Conservation (phyloP, 2,113 vertebrate species). For the Mastomys coucha region DNA sequence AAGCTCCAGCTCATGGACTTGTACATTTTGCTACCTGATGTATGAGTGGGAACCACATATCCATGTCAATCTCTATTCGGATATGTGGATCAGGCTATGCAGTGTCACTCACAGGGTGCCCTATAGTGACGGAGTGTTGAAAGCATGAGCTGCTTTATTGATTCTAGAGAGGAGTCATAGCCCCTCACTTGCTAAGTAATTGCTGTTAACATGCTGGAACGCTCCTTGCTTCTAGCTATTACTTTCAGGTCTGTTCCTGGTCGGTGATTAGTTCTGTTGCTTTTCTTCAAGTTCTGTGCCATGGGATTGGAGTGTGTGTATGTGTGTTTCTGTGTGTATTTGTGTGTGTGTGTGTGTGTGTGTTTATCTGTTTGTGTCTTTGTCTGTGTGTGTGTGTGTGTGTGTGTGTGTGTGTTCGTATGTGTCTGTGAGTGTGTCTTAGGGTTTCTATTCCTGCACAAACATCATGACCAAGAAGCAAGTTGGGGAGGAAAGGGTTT, state of each 20-base stretch:
- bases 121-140: background rate
- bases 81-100: rapidly evolving
- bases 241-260: background rate
- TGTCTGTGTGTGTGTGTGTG: background rate
- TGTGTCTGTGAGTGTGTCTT: background rate
- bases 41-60: rapidly evolving
- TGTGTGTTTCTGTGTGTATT: background rate
- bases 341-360: background rate
- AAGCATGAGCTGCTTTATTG: background rate
- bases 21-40: too few species aligned
- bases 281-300: background rate
- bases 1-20: background rate
- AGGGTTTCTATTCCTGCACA: too few species aligned
- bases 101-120: background rate
- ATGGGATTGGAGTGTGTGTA: background rate
- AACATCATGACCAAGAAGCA: too few species aligned
- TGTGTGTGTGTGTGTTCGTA: background rate
- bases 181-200: background rate
- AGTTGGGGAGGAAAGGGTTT: too few species aligned
- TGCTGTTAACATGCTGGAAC: background rate
- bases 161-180: background rate
- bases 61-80: rapidly evolving
- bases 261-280: background rate
- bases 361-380: rapidly evolving
- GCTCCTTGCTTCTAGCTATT: background rate